Evolutionary conservation across 2,113 vertebrate species (phyloP).

Genomic region (Toxotes chatareus): DNA sequence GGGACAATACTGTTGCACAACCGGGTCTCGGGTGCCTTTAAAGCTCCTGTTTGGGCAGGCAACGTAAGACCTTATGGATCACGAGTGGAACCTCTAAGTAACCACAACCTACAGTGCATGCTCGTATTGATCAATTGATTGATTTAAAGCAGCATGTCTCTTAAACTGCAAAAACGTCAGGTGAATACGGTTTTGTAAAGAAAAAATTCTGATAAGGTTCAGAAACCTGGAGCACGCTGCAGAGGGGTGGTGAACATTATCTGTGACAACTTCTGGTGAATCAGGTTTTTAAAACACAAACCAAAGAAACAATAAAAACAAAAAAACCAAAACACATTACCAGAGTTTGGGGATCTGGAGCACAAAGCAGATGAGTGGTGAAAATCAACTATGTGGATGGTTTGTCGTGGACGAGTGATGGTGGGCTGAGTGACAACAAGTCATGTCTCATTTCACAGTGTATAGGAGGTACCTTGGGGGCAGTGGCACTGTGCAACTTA

Average conservation of each 20-base stretch:
- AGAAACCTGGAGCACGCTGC: constrained; percentile 8
- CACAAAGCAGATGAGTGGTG: constrained; percentile 47
- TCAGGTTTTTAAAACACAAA: neutral
- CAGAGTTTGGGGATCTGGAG: constrained; percentile 20
- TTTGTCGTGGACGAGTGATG: constrained; percentile 44
- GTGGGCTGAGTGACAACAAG: constrained; percentile 37
- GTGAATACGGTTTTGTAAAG: neutral
- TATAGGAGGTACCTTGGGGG: constrained; percentile 79
- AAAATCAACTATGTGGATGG: constrained; percentile 40
- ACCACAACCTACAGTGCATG: constrained; percentile 3
- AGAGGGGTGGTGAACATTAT: neutral
- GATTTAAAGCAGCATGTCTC: constrained; percentile 7
- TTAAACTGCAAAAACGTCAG: neutral
- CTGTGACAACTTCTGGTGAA: neutral
- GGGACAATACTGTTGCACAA: neutral
- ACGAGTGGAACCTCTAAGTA: neutral
- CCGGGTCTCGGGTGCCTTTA: neutral
- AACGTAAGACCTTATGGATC: neutral
- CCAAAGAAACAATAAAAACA: neutral
- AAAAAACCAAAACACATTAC: neutral
- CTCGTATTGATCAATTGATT: constrained; percentile 10
- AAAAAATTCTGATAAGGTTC: neutral
- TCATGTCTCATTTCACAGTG: constrained; percentile 51
- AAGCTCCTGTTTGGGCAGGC: neutral
- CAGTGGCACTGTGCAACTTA: constrained; percentile 84